Base-by-base conservation (phyloP, 92 coral and sea anemone species). In the Blastomussa wellsi region DNA sequence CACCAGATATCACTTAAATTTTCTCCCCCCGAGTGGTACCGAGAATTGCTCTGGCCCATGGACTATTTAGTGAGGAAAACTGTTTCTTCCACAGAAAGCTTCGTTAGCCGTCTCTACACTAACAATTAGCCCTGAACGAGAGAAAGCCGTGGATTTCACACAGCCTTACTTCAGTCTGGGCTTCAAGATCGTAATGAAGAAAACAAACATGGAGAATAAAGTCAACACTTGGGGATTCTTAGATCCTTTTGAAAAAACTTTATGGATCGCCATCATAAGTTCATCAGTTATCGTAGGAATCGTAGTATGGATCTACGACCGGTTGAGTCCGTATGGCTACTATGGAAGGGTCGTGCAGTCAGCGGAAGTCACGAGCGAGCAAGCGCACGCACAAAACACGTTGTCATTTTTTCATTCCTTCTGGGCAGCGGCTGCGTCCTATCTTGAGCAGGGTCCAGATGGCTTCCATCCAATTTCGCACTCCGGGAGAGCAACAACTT, bases 351-450 rank as follows among this genome's bases (percentile, higher is more conserved):
- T 91, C 22, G 89, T 88, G 5, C 98, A 92, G 74, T 90, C 98
- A 32, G 84, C 74, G 49, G 85, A 83, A 52, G 95, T 90, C 51
- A 83, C 76, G 49, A 91, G 90, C 28, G 92, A 92, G 16, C 88
- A 90, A 62, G 86, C 89, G 22, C 83, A 86, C 48, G 90, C 90
- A 42, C 80, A 86, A 59, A 92, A 92, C 38, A 92, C 95, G 13
- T 49, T 94, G 65, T 89, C 93, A 49, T 64, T 94, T 65, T 88
- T 91, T 71, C 92, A 94, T 71, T 94, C 98, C 6, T 75, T 92
- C 51, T 94, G 98, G 98, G 93, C 95, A 74, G 95, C 98, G 37
- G 87, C 92, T 88, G 94, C 94, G 36, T 89, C 98, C 24, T 91
- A 90, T 57, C 87, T 94, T 36, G 95, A 94, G 80, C 98, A 94